phyloP scores from a whole-genome alignment of 2,797 vertebrate genomes.

The Oryzias sinensis region DNA sequence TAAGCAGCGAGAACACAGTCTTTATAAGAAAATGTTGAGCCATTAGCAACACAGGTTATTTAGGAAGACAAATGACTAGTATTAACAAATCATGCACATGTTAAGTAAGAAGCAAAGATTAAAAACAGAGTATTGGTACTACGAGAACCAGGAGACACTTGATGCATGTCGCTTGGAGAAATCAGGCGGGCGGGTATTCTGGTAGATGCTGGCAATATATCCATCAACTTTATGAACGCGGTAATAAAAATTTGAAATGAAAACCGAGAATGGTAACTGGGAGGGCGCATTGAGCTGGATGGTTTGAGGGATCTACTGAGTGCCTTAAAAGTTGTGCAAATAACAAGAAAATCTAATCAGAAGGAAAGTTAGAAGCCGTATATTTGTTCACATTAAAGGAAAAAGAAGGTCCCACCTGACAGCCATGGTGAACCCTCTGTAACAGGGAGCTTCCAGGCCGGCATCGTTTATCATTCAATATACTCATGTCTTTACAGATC shows the following conservation, averaged over 20 bases:
- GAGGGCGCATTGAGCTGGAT: not conserved
- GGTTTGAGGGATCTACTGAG: not conserved
- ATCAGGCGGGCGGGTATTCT: slow-evolving; percentile 30
- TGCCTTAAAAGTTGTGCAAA: slow-evolving; percentile 5
- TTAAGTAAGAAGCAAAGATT: no score
- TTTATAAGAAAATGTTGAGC: no score
- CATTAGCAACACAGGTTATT: no score
- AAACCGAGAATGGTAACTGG: slow-evolving; percentile 15
- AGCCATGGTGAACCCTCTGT: not conserved
- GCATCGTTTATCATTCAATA: not conserved
- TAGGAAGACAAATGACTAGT: no score
- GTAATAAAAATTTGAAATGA: slow-evolving; percentile 28
- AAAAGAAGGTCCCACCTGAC: not conserved
- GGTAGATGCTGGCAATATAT: slow-evolving; percentile 39
- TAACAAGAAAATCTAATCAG: slow-evolving; percentile 11
- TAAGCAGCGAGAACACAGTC: no score
- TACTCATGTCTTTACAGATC: no score
- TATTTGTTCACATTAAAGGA: not conserved
- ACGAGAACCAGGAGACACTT: slow-evolving; percentile 20
- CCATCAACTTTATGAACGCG: slow-evolving; percentile 19
- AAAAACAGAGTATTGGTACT: no score
- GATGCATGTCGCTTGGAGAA: slow-evolving; percentile 16
- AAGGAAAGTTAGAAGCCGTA: slow-evolving; percentile 2
- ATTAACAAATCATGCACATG: no score
- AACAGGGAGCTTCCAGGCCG: not conserved